These are phyloP conservation scores for Ceratina calcarata DNA, from an alignment of 1,140 invertebrate species.

Conservation along the genomic window DNA sequence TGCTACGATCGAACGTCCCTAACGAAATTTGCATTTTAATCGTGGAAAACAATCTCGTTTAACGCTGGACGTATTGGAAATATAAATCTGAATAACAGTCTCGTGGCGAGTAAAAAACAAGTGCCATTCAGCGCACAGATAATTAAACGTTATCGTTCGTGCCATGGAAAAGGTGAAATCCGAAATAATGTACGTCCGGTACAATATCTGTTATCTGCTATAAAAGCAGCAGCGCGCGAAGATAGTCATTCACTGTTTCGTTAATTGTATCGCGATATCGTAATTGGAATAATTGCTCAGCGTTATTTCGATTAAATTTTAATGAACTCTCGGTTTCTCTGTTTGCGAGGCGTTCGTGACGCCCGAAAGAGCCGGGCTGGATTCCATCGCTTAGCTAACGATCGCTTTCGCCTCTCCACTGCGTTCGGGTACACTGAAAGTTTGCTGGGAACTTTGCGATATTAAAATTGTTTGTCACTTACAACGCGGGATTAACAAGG, in stretches of 20 bases:
- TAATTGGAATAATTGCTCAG: constrained; percentile 17
- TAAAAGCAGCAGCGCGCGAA: not conserved
- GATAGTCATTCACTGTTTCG: not conserved
- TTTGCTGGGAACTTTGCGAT: not conserved
- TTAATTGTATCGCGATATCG: constrained; percentile 21
- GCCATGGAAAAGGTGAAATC: not conserved
- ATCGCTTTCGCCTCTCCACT: not conserved
- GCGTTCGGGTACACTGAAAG: not conserved
- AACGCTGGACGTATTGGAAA: not conserved
- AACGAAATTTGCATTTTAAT: not conserved
- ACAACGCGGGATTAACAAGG: too few species aligned
- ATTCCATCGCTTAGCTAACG: not conserved
- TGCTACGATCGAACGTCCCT: not conserved
- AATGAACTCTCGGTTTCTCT: constrained; percentile 11
- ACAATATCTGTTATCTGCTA: not conserved
- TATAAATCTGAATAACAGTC: not conserved
- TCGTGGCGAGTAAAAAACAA: not conserved
- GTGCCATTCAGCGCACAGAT: not conserved
- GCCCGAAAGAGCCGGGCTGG: too few species aligned
- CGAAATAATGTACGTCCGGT: not conserved
- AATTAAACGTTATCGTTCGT: constrained; percentile 7
- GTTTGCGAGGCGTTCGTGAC: not conserved
- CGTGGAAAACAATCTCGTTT: not conserved
- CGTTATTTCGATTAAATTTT: not conserved
- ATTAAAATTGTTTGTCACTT: not conserved